Evolutionary conservation across 2,797 vertebrate species (phyloP), one percentile per base, ranked within the genome.

Genomic region (Pantherophis vulpinus): DNA sequence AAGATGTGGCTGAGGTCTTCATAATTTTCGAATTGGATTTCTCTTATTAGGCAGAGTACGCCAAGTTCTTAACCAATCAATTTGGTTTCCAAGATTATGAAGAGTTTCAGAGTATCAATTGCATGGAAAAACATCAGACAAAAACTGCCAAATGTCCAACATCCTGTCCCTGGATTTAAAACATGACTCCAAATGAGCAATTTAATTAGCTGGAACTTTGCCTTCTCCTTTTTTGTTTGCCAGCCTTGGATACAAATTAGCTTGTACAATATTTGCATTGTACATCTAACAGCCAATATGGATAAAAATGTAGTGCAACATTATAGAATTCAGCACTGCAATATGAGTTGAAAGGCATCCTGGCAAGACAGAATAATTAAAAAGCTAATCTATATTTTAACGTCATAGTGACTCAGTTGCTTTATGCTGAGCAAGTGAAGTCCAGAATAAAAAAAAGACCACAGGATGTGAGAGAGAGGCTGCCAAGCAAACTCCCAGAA

Each of bases 1-100:
- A 91, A 94, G 95, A 86, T 66, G 74, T 56, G 88, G 32, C 54
- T 89, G 92, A 95, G 93, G 12, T 59, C 60, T 47, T 74, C 47
- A 29, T 89, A 79, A 74, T 42, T 74, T 83, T 93, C 88, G 90
- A 91, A 92, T 51, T 91, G 61, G 94, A 89, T 55, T 23, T 91
- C 87, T 92, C 86, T 70, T n/a, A 32, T 92, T 83, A 90, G 61
- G 87, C 29, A 61, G 56, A 25, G 13, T 18, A 51, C 23, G 18
- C 12, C 13, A 58, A 4, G 63, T 63, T 32, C n/a, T 58, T 25
- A 47, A 83, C 59, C 86, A 74, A 55, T 79, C 42, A 25, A 1
- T 83, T 86, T 29, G 42, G 6, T n/a, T 66, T 92, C 25, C 37
- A 51, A 32, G 90, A 56, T 29, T 79, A 47, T 8, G 29, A 56